These are phyloP conservation scores for Leiothrix lutea DNA, from an alignment of 2,113 vertebrate genomes.

Conservation along the genomic window DNA sequence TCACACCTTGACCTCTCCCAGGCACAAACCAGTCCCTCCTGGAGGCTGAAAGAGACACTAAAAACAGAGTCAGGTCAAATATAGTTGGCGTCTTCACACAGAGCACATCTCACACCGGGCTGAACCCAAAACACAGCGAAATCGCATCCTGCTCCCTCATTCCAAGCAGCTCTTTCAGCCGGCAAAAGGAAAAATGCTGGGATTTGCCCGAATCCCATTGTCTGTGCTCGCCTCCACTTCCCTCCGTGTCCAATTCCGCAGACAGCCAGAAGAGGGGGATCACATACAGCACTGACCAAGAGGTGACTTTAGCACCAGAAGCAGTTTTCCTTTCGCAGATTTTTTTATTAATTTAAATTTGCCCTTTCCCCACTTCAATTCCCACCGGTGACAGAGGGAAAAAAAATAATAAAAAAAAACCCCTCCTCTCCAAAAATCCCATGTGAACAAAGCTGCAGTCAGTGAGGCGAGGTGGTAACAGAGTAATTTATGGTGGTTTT, in stretches of 20 bases:
- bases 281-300: slow-evolving; percentile 12
- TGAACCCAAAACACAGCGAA: accelerated
- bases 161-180: background rate
- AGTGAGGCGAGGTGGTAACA: background rate
- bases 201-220: background rate
- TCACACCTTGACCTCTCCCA: background rate
- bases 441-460: background rate
- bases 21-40: background rate
- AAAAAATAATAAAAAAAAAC: accelerated
- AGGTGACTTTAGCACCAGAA: background rate
- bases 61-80: background rate
- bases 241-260: background rate
- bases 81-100: background rate
- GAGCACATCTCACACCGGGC: background rate
- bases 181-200: background rate
- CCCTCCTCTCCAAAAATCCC: background rate
- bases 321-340: background rate
- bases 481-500: background rate
- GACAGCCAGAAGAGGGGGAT: slow-evolving; percentile 52
- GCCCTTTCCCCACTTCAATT: background rate
- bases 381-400: background rate
- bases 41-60: background rate
- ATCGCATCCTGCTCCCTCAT: background rate
- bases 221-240: background rate
- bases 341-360: background rate